Conservation (phyloP, 2,797 vertebrate species). For the Microcaecilia unicolor region DNA sequence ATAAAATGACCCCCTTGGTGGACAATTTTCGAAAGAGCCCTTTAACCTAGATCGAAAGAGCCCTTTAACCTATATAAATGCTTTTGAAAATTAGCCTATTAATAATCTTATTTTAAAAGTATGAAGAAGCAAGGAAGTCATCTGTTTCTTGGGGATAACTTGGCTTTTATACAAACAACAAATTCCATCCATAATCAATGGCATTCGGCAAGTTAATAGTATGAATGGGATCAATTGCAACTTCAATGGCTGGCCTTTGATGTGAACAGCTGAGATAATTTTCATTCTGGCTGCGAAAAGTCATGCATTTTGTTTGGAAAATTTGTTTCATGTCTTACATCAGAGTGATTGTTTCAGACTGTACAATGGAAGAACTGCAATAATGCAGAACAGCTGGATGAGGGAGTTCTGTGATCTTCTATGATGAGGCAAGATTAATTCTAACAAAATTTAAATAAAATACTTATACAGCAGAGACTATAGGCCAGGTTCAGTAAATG, state of each 20-base stretch:
- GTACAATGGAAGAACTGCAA: conserved; percentile 33
- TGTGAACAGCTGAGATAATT: conserved; percentile 48
- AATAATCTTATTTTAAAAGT: conserved; percentile 4
- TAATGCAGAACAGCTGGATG: conserved; percentile 63
- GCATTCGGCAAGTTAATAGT: conserved; percentile 19
- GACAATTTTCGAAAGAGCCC: too few species aligned
- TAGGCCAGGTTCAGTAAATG: too few species aligned
- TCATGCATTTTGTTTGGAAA: conserved; percentile 56
- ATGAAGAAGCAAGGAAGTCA: neutral
- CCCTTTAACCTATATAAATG: too few species aligned
- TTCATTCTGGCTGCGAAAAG: conserved; percentile 39
- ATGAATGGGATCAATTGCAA: conserved; percentile 11
- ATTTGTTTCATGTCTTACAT: conserved; percentile 59
- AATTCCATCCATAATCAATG: conserved; percentile 4
- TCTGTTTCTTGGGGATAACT: neutral
- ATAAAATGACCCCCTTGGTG: too few species aligned
- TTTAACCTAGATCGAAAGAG: too few species aligned
- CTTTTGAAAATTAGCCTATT: too few species aligned
- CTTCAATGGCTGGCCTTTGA: conserved; percentile 15
- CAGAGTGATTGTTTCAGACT: conserved; percentile 48
- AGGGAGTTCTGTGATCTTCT: too few species aligned
- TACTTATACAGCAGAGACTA: too few species aligned
- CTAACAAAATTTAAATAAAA: too few species aligned
- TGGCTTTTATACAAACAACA: neutral
- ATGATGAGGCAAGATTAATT: too few species aligned